Evolutionary conservation across 2,888 invertebrate genomes (phyloP).

Genomic region (Chouioia cunea): DNA sequence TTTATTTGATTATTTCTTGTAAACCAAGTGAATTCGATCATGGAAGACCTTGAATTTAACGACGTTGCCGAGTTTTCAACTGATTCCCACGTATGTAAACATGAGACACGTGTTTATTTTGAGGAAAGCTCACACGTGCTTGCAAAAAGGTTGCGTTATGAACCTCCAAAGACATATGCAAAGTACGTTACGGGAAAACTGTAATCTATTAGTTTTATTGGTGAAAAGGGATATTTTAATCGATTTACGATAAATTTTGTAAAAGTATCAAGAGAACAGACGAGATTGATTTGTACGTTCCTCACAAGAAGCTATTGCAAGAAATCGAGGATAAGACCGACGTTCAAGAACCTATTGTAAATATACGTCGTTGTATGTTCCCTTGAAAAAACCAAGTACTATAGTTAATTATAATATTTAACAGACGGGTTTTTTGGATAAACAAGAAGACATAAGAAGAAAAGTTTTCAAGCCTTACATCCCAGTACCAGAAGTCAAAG

Average conservation of each 20-base stretch:
- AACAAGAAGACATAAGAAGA: conserved; percentile 67
- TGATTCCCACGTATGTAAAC: background rate
- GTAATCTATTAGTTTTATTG: too few species aligned
- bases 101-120: background rate
- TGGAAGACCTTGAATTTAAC: background rate
- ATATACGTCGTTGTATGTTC: too few species aligned
- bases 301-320: conserved; percentile 74
- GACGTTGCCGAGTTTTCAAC: background rate
- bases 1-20: background rate
- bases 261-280: conserved; percentile 49
- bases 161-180: conserved; percentile 1
- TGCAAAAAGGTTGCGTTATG: background rate
- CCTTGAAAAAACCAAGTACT: too few species aligned
- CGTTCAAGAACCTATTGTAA: conserved; percentile 75
- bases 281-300: conserved; percentile 73
- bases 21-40: background rate
- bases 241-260: background rate
- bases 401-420: conserved; percentile 32
- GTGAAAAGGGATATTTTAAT: too few species aligned
- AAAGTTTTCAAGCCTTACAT: conserved; percentile 60
- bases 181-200: background rate
- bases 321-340: conserved; percentile 74
- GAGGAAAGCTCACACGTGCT: background rate
- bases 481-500: conserved; percentile 31
- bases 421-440: conserved; percentile 72